Conservation (phyloP, 1,140 invertebrate genomes). For the Drosophila hydei region DNA sequence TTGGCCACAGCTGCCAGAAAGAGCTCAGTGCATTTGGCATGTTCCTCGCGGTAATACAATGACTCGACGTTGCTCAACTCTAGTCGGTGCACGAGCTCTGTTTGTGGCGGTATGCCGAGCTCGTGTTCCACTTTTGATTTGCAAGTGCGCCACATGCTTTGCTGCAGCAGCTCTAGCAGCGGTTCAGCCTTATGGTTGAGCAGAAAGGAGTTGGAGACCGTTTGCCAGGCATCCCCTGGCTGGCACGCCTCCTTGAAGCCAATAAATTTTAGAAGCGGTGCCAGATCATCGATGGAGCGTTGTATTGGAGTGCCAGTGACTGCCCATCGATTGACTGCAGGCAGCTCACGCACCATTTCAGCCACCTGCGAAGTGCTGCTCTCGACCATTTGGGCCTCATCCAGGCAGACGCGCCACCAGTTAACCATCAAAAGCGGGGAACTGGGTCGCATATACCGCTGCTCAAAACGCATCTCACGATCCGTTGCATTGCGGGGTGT, state of each 20-base stretch:
- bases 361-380: conserved; percentile 82
- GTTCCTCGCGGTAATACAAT: conserved; percentile 85
- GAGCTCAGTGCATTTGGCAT: conserved; percentile 68
- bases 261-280: conserved; percentile 89
- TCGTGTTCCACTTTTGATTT: conserved; percentile 86
- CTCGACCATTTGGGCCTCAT: conserved; percentile 94
- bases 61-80: conserved; percentile 85
- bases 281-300: conserved; percentile 87
- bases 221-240: conserved; percentile 85
- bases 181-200: conserved; percentile 39
- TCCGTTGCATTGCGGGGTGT: conserved; percentile 65
- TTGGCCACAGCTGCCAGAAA: conserved; percentile 54
- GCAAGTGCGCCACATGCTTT: conserved; percentile 89
- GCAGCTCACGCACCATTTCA: conserved; percentile 87
- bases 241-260: conserved; percentile 63
- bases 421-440: conserved; percentile 88
- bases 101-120: conserved; percentile 85
- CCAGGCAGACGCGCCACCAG: conserved; percentile 92
- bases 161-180: conserved; percentile 85
- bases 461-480: conserved; percentile 57
- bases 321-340: conserved; percentile 89
- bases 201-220: conserved; percentile 86
- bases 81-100: conserved; percentile 82
- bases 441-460: conserved; percentile 77
- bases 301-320: conserved; percentile 91